Conservation (phyloP, 2,888 invertebrate genomes). For the Troides helena region DNA sequence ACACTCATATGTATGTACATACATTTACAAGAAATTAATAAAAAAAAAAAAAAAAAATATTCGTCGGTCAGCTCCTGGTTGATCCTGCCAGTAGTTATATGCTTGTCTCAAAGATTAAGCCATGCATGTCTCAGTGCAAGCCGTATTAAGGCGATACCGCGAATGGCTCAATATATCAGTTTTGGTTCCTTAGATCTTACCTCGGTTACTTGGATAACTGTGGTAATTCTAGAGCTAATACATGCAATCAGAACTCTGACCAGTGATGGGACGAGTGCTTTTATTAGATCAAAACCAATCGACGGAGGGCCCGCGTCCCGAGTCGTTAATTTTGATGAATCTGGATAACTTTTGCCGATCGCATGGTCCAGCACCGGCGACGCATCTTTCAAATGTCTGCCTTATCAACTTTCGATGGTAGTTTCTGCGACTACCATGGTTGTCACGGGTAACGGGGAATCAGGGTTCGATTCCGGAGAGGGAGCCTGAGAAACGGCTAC, state of each 20-base stretch:
- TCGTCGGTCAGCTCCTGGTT: too few relatives aligned
- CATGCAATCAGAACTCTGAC: conserved; percentile 75
- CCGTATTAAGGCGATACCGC: too few relatives aligned
- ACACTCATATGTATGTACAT: too few relatives aligned
- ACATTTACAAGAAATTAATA: too few relatives aligned
- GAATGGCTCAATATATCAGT: too few relatives aligned
- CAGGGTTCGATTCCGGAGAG: conserved; percentile 86
- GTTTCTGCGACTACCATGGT: conserved; percentile 83
- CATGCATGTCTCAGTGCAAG: too few relatives aligned
- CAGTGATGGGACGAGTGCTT: conserved; percentile 69
- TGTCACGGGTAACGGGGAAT: conserved; percentile 86
- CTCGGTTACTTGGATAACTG: conserved; percentile 61
- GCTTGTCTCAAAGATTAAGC: too few relatives aligned
- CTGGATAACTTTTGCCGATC: conserved; percentile 61
- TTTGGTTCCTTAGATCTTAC: too few relatives aligned
- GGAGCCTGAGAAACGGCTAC: conserved; percentile 79
- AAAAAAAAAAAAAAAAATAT: too few relatives aligned
- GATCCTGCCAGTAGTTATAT: too few relatives aligned
- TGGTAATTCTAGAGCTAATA: conserved; percentile 85
- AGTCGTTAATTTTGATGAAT: conserved; percentile 68
- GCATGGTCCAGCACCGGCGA: conserved; percentile 75
- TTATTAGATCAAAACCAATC: conserved; percentile 35
- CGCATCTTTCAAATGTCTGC: conserved; percentile 82
- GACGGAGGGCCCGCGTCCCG: conserved; percentile 35
- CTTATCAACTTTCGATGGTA: conserved; percentile 84